phyloP scores from a whole-genome alignment of 2,797 vertebrate genomes.

The Petrocephalus sullivani region DNA sequence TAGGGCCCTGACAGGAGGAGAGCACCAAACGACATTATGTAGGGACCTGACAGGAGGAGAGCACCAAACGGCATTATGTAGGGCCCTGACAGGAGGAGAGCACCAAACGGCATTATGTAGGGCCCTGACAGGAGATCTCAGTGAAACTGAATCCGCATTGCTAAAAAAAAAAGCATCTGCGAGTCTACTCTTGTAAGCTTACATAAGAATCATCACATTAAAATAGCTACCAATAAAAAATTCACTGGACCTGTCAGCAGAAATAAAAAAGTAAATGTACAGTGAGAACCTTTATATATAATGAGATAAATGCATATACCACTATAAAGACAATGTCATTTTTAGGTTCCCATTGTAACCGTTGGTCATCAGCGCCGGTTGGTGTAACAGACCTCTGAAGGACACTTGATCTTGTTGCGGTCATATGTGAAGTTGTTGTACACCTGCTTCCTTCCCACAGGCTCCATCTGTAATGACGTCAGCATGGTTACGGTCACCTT shows the following conservation, averaged over 20 bases:
- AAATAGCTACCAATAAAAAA: neutral
- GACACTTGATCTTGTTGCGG: slow-evolving; percentile 76
- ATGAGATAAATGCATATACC: neutral
- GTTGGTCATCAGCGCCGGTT: neutral
- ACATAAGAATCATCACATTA: neutral
- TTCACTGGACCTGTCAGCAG: neutral
- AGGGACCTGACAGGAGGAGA: too few species aligned
- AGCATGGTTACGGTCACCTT: slow-evolving; percentile 23
- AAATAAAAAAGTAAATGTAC: neutral
- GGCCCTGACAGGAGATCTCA: neutral
- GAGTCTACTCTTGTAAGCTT: neutral
- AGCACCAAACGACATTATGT: too few species aligned
- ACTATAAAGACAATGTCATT: neutral
- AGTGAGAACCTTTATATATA: neutral
- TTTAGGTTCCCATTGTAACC: neutral
- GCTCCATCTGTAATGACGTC: slow-evolving; percentile 72
- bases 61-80: slow-evolving; percentile 40
- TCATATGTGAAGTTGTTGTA: slow-evolving; percentile 76
- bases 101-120: neutral
- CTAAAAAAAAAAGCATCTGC: neutral
- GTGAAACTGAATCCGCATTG: neutral
- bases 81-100: slow-evolving; percentile 38
- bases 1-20: too few species aligned
- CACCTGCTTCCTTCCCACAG: slow-evolving; percentile 73
- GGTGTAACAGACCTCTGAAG: slow-evolving; percentile 54